These are phyloP conservation scores for Acanthosoma haemorrhoidale DNA, from an alignment of 2,888 invertebrate species.

Conservation along the genomic window DNA sequence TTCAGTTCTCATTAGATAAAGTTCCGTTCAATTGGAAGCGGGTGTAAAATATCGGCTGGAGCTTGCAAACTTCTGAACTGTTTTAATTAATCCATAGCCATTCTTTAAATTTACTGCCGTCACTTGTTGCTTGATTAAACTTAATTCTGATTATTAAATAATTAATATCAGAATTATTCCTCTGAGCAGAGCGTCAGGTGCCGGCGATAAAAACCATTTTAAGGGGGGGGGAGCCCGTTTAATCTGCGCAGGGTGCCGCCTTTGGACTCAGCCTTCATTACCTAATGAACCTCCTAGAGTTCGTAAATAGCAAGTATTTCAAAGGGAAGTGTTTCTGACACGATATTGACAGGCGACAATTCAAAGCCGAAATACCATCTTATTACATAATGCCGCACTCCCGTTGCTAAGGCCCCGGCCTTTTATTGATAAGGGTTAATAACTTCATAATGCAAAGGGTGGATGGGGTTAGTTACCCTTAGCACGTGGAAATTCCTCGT, in stretches of 20 bases:
- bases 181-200: not conserved
- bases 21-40: conserved; percentile 2
- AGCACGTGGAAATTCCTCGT: no score
- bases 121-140: conserved; percentile 12
- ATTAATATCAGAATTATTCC: conserved; percentile 3
- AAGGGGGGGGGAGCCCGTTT: conserved; percentile 6
- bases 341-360: not conserved
- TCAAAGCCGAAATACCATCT: not conserved
- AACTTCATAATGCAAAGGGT: not conserved
- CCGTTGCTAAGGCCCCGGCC: not conserved
- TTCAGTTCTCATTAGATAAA: not conserved
- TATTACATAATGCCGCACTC: not conserved
- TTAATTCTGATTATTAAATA: conserved; percentile 5
- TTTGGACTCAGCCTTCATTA: not conserved
- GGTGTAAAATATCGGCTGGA: not conserved
- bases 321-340: not conserved
- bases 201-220: conserved; percentile 5
- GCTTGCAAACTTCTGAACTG: not conserved
- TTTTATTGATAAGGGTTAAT: not conserved
- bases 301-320: conserved; percentile 10
- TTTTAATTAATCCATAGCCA: conserved; percentile 3
- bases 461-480: not conserved
- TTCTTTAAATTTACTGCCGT: not conserved
- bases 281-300: not conserved
- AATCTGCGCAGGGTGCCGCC: not conserved